A percentile compares a stretch with the other conserved stretches of the same genome.
Conservation (phyloP, 2,797 vertebrate species). For the Neosilurus hyrtlii region DNA sequence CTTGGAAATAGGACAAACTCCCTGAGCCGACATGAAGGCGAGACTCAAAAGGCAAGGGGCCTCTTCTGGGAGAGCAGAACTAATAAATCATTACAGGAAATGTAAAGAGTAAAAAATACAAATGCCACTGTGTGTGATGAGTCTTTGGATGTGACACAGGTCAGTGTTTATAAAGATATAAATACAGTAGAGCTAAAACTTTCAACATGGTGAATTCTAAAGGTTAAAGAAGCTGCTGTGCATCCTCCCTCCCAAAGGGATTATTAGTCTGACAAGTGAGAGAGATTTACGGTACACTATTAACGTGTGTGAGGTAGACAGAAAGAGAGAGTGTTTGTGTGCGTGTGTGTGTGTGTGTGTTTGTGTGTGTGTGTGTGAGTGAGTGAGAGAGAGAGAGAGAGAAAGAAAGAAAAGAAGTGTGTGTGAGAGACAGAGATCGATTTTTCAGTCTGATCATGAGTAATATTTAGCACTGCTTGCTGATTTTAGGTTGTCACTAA, state of each 20-base stretch:
- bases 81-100: background rate
- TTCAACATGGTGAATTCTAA: background rate
- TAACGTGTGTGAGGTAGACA: too few relatives aligned
- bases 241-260: background rate
- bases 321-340: too few relatives aligned
- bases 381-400: background rate
- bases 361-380: background rate
- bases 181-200: background rate
- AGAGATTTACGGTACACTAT: background rate
- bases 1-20: background rate
- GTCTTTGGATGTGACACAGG: background rate
- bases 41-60: background rate
- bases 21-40: background rate
- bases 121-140: background rate
- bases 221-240: background rate
- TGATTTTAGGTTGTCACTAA: slow-evolving; percentile 1
- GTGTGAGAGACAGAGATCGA: background rate
- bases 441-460: slow-evolving; percentile 7
- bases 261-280: background rate
- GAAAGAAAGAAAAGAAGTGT: background rate
- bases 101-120: background rate
- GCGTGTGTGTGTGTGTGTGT: background rate
- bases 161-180: background rate
- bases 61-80: background rate
- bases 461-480: background rate